A percentile compares a stretch with the other conserved stretches of the same genome.
These are phyloP conservation scores for Ptycholaimellus sp. DNA, from an alignment of 2,888 invertebrate genomes.

Conservation along the genomic window DNA sequence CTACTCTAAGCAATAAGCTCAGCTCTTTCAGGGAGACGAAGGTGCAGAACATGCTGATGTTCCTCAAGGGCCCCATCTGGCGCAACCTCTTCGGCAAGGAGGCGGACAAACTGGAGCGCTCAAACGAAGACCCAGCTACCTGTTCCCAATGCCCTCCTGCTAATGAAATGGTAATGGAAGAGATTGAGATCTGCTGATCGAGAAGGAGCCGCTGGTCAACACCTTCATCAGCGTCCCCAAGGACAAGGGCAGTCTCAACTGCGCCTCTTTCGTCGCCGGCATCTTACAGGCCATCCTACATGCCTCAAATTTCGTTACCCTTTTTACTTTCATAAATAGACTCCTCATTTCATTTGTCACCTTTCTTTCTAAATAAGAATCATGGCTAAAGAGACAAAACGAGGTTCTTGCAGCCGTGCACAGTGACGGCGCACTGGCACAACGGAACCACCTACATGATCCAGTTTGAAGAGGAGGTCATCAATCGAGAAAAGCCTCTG, in stretches of 20 bases:
- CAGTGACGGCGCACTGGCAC: constrained; percentile 96
- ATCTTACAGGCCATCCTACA: constrained; percentile 79
- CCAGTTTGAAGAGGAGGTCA: constrained; percentile 23
- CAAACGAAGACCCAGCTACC: constrained; percentile 87
- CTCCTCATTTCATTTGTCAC: neutral
- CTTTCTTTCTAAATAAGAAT: neutral
- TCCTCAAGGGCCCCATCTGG: constrained; percentile 87
- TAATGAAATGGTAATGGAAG: too few species aligned
- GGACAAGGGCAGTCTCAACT: constrained; percentile 81
- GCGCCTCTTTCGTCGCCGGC: constrained; percentile 91
- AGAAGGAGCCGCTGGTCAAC: constrained; percentile 87
- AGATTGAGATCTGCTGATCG: constrained; percentile 60
- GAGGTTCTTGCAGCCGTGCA: constrained; percentile 53
- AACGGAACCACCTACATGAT: constrained; percentile 98
- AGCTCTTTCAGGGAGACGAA: too few species aligned
- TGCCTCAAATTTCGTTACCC: neutral
- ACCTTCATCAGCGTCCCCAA: constrained; percentile 88
- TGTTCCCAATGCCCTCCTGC: too few species aligned
- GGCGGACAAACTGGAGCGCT: constrained; percentile 90
- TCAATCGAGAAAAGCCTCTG: too few species aligned
- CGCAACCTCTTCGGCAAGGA: constrained; percentile 91
- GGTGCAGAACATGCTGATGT: constrained; percentile 63
- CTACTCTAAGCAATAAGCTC: too few species aligned
- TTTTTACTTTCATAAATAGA: neutral
- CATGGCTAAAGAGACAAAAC: too few species aligned